These are phyloP conservation scores for Brachionus rotundiformis DNA, from an alignment of 1,140 invertebrate genomes.

Conservation along the genomic window DNA sequence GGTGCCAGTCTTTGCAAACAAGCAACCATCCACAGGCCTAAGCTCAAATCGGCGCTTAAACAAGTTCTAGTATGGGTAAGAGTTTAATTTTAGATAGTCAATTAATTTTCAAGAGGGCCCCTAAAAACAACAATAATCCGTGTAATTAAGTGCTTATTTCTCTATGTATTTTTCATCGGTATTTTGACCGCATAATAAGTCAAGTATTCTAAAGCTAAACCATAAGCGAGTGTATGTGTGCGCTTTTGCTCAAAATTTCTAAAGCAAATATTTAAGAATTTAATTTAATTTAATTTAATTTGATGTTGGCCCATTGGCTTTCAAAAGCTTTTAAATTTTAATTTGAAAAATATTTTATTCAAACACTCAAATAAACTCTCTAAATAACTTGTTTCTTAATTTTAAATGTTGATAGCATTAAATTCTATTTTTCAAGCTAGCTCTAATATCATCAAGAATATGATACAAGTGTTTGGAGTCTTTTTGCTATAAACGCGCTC, in stretches of 20 bases:
- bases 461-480: slow-evolving; percentile 47
- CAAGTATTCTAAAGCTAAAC: not conserved
- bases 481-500: not conserved
- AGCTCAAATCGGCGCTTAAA: no score
- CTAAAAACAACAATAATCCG: not conserved
- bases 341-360: slow-evolving; percentile 50
- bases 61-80: slow-evolving; percentile 12
- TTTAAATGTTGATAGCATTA: slow-evolving; percentile 45
- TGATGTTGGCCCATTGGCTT: not conserved
- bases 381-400: not conserved
- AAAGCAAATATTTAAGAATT: slow-evolving; percentile 50
- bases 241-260: not conserved
- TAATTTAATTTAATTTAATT: slow-evolving; percentile 1
- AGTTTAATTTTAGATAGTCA: not conserved
- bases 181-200: slow-evolving; percentile 42
- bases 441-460: slow-evolving; percentile 36
- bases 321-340: slow-evolving; percentile 1
- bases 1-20: not conserved
- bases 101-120: not conserved
- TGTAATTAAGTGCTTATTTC: slow-evolving; percentile 41
- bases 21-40: no score
- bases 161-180: slow-evolving; percentile 10
- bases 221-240: not conserved
- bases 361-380: not conserved
- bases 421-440: not conserved